A percentile compares a stretch with the other conserved stretches of the same genome.
These are phyloP conservation scores for Palythoa caribaeorum DNA, from an alignment of 92 coral and sea anemone species.

Conservation along the genomic window DNA sequence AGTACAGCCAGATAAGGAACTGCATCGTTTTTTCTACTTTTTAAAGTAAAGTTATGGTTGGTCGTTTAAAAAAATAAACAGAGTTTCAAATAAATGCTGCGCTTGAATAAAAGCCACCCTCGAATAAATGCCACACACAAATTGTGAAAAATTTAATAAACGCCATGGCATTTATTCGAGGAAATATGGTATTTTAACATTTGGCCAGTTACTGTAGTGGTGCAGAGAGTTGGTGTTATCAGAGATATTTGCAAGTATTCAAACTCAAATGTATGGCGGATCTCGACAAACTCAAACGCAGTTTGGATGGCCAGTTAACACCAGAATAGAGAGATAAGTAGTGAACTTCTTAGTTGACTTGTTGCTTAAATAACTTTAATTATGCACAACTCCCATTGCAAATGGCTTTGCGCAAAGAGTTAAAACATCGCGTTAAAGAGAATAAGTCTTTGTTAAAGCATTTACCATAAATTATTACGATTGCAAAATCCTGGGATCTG, in stretches of 20 bases:
- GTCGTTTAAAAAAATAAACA: too few relatives aligned
- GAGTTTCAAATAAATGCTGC: too few relatives aligned
- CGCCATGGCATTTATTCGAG: too few relatives aligned
- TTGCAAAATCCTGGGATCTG: neutral
- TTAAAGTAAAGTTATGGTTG: too few relatives aligned
- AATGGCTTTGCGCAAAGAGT: neutral
- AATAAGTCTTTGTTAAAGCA: neutral
- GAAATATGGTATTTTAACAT: too few relatives aligned
- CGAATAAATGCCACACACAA: too few relatives aligned
- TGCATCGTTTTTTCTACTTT: too few relatives aligned
- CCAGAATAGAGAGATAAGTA: slow-evolving; percentile 30
- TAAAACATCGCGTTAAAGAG: neutral
- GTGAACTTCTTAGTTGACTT: slow-evolving; percentile 1
- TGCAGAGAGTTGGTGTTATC: too few relatives aligned
- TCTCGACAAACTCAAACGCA: neutral
- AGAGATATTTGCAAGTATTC: neutral
- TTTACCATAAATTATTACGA: neutral
- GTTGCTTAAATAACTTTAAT: neutral
- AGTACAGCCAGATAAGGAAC: too few relatives aligned
- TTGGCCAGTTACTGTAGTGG: too few relatives aligned
- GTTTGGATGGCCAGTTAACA: slow-evolving; percentile 40
- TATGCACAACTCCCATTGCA: slow-evolving; percentile 6
- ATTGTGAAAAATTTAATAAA: too few relatives aligned
- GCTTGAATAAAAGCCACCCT: too few relatives aligned
- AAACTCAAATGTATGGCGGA: neutral